Evolutionary conservation across 2,888 invertebrate genomes (phyloP), one percentile per base, ranked within the genome.

Genomic region (Gortyna flavago): DNA sequence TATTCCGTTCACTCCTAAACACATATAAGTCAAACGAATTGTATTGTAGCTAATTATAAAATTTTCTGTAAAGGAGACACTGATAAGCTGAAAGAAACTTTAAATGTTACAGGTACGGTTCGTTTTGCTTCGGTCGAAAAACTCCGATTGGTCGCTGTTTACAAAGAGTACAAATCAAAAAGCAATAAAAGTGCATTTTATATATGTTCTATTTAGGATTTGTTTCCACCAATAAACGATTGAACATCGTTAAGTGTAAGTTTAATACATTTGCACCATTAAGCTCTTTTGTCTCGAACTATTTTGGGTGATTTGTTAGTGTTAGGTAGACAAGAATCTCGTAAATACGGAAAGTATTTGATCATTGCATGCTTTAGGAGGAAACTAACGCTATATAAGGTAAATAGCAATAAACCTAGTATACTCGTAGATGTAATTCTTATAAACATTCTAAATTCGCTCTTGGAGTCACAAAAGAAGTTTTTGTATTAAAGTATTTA

Each of bases 141-240:
- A 18, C 32, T 41, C 64, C 32, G 35, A 79, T 77, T 77, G 80
- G 75, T 75, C 79, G 77, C 87, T 92, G 93, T 93, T 92, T 92
- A 93, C 89, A 86, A 88, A 82, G 76, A 89, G 89, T 87, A 93
- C 94, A 95, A 95, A 95, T 95, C 94, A 95, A 94, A 94, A 88
- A 85, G 92, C 90, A 89, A 92, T 96, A 94, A 95, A 95, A 92
- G 90, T 87, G 88, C 88, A 92, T 94, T 95, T 94, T 93, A 94
- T 91, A 92, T 87, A 92, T 87, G 90, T 93, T 92, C 93, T 93
- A 93, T 95, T 94, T 93, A 88, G 90, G 92, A 93, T 93, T 93
- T 93, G 93, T 94, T 95, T 94, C 93, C 91, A 92, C 89, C 93
- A 92, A 94, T 95, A 94, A 94, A 95, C 91, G 91, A 87, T 91